A percentile compares a stretch with the other conserved stretches of the same genome.
phyloP scores from a whole-genome alignment of 2,113 vertebrate genomes.

The Melanerpes formicivorus region DNA sequence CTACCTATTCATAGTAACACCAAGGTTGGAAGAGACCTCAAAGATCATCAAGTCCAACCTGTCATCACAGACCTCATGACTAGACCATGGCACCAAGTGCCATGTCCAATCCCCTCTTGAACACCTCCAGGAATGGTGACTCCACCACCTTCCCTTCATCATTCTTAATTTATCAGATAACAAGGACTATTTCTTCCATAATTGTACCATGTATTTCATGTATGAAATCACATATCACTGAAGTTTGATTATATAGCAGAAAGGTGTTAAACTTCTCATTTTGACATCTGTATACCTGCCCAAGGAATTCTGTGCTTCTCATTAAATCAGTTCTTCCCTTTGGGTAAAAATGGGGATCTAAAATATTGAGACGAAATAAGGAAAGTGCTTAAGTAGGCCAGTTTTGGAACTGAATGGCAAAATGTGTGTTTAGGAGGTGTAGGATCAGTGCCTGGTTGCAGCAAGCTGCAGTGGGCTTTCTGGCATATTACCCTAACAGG shows the following conservation, averaged over 20 bases:
- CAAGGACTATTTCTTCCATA: background rate
- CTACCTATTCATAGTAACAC: background rate
- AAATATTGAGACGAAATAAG: background rate
- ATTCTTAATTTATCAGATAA: background rate
- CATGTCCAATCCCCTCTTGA: too few species aligned
- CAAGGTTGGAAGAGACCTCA: too few species aligned
- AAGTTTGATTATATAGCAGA: background rate
- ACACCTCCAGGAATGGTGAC: too few species aligned
- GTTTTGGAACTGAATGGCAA: background rate
- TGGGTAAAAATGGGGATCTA: background rate
- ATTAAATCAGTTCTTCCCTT: background rate
- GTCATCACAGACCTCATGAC: too few species aligned
- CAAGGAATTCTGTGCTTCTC: fast-evolving
- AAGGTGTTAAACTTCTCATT: background rate
- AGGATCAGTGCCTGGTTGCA: background rate
- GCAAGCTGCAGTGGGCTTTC: background rate
- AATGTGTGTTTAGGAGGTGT: background rate
- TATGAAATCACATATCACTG: background rate
- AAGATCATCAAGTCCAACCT: too few species aligned
- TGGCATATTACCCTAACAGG: background rate
- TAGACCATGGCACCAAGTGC: too few species aligned
- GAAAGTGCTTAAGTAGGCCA: background rate
- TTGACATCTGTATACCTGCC: background rate
- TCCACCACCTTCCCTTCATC: too few species aligned
- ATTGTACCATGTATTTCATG: background rate